A percentile compares a stretch with the other conserved stretches of the same genome.
Evolutionary conservation across 1,140 invertebrate species (phyloP).

Genomic region (Sminthurides bifidus): DNA sequence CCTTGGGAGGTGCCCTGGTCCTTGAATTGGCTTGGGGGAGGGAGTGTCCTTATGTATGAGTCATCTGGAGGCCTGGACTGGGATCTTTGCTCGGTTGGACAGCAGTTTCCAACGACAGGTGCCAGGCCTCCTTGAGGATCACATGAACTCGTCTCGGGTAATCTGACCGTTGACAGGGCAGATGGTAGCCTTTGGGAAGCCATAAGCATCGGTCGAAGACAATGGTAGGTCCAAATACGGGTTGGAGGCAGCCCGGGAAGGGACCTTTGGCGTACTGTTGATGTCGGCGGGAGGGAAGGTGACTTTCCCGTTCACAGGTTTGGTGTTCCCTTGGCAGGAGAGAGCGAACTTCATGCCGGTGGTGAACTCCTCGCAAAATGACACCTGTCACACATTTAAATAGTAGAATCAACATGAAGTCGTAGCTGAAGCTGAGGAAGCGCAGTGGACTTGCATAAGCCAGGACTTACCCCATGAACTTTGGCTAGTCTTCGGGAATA

Average conservation of each 20-base stretch:
- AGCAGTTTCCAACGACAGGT: not conserved
- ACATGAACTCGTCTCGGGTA: constrained; percentile 20
- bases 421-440: not conserved
- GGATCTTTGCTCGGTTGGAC: not conserved
- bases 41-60: not conserved
- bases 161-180: constrained; percentile 17
- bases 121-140: constrained; percentile 18
- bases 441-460: constrained; percentile 4
- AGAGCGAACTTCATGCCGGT: constrained; percentile 55
- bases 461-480: constrained; percentile 55
- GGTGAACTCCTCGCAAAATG: constrained; percentile 16
- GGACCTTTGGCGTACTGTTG: not conserved
- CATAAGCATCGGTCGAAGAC: constrained; percentile 7
- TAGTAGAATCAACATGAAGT: constrained; percentile 1
- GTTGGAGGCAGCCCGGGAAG: not conserved
- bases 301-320: constrained; percentile 33
- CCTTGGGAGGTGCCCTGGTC: not conserved
- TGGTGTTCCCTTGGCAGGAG: constrained; percentile 47
- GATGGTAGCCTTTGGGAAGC: constrained; percentile 16
- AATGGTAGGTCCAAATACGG: not conserved
- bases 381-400: constrained; percentile 16
- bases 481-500: constrained; percentile 64
- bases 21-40: not conserved
- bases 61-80: not conserved
- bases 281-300: not conserved